A percentile compares a stretch with the other conserved stretches of the same genome.
These are phyloP conservation scores for Magallana gigas DNA, from an alignment of 1,140 invertebrate genomes.

Conservation along the genomic window DNA sequence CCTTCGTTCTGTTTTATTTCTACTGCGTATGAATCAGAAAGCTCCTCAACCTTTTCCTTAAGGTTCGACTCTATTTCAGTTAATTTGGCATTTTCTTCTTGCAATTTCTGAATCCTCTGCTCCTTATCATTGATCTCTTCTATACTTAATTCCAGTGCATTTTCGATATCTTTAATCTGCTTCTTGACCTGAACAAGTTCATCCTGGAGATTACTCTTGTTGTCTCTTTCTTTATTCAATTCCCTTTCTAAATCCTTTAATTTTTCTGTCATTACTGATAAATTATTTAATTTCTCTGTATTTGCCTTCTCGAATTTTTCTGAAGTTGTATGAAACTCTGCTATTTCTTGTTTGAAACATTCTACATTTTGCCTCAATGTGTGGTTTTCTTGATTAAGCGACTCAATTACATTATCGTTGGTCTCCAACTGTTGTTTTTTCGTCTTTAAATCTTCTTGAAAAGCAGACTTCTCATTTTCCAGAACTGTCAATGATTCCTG, in stretches of 20 bases:
- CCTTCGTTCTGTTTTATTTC: not conserved
- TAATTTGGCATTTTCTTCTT: not conserved
- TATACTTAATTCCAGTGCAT: not conserved
- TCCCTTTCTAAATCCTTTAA: not conserved
- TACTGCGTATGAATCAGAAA: not conserved
- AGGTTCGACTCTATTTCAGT: not conserved
- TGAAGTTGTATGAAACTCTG: slow-evolving; percentile 14
- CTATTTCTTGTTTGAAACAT: slow-evolving; percentile 24
- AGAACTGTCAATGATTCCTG: not conserved
- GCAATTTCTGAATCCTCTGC: not conserved
- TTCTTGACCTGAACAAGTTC: not conserved
- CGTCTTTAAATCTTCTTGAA: not conserved
- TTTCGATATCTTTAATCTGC: not conserved
- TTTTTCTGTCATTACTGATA: slow-evolving; percentile 16
- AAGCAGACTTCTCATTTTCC: not conserved
- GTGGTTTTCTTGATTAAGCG: slow-evolving; percentile 41
- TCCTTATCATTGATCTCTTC: not conserved
- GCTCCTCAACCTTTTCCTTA: not conserved
- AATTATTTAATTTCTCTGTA: not conserved
- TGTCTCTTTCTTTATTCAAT: slow-evolving; percentile 3
- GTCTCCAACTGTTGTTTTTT: slow-evolving; percentile 20
- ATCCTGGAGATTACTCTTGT: not conserved
- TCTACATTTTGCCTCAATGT: slow-evolving; percentile 29
- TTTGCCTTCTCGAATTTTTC: slow-evolving; percentile 5
- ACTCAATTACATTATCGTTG: not conserved